phyloP scores from a whole-genome alignment of 2,888 invertebrate genomes.

The Hydraecia micacea region DNA sequence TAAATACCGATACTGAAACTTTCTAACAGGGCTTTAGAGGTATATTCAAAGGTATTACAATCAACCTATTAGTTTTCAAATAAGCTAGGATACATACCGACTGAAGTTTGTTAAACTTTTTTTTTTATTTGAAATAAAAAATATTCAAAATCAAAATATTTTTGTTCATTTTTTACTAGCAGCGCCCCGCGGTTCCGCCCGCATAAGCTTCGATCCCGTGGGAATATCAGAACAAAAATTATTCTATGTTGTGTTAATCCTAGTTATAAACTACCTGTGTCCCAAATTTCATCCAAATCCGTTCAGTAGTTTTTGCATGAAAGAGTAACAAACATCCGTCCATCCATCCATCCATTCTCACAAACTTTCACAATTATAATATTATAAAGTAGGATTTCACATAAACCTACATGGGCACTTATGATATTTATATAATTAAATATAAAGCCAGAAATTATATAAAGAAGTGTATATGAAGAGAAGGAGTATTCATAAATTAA shows the following conservation, averaged over 20 bases:
- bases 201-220: no score
- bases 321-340: no score
- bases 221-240: no score
- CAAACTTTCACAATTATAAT: no score
- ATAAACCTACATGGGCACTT: no score
- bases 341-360: no score
- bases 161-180: neutral
- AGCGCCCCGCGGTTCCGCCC: no score
- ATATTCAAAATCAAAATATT: neutral
- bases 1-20: slow-evolving; percentile 47
- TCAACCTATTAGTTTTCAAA: slow-evolving; percentile 41
- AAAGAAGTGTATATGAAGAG: neutral
- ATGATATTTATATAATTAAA: neutral
- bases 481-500: neutral
- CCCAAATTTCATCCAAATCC: no score
- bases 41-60: slow-evolving; percentile 18
- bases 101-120: slow-evolving; percentile 15
- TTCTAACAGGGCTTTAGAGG: slow-evolving; percentile 4
- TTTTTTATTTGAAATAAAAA: neutral
- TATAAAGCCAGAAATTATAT: neutral
- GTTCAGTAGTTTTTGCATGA: no score
- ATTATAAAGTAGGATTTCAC: neutral
- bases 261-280: no score
- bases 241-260: no score
- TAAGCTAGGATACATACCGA: slow-evolving; percentile 27